Percentiles rank a stretch among this genome's conserved stretches.
Evolutionary conservation across 2,888 invertebrate species (phyloP).

Genomic region (Spilosoma lubricipeda): DNA sequence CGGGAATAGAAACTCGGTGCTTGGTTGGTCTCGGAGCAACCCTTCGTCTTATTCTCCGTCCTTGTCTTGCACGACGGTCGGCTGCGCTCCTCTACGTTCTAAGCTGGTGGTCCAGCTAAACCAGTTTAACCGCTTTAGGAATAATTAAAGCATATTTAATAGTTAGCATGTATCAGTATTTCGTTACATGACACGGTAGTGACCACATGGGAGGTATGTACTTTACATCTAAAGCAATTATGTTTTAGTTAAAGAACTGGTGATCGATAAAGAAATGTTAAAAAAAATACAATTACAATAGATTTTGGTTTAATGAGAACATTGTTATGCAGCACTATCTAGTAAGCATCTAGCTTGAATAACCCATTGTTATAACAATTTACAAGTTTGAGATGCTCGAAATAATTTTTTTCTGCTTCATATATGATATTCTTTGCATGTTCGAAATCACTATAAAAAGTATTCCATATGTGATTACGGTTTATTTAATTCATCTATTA

Average conservation of each 20-base stretch:
- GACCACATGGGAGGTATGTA: neutral
- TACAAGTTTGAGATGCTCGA: too few relatives aligned
- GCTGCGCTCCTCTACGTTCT: slow-evolving; percentile 78
- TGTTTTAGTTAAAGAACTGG: neutral
- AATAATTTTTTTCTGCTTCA: too few relatives aligned
- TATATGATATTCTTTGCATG: too few relatives aligned
- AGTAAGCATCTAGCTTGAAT: too few relatives aligned
- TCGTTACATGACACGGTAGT: neutral
- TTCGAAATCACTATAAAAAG: too few relatives aligned
- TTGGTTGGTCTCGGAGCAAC: slow-evolving; percentile 84
- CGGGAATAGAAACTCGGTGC: slow-evolving; percentile 71
- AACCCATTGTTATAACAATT: too few relatives aligned
- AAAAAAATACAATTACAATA: too few relatives aligned
- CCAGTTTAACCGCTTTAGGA: slow-evolving; percentile 28
- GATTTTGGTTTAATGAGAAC: too few relatives aligned
- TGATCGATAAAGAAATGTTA: too few relatives aligned
- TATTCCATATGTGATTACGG: too few relatives aligned
- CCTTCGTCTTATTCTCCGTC: slow-evolving; percentile 87
- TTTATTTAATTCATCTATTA: too few relatives aligned
- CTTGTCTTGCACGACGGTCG: slow-evolving; percentile 85
- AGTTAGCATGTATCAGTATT: slow-evolving; percentile 3
- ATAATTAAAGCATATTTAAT: slow-evolving; percentile 10
- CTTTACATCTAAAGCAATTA: neutral
- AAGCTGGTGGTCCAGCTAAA: slow-evolving; percentile 55
- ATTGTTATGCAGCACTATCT: too few relatives aligned